phyloP scores from a whole-genome alignment of 1,140 invertebrate species.

The Eupristina koningsbergeri region DNA sequence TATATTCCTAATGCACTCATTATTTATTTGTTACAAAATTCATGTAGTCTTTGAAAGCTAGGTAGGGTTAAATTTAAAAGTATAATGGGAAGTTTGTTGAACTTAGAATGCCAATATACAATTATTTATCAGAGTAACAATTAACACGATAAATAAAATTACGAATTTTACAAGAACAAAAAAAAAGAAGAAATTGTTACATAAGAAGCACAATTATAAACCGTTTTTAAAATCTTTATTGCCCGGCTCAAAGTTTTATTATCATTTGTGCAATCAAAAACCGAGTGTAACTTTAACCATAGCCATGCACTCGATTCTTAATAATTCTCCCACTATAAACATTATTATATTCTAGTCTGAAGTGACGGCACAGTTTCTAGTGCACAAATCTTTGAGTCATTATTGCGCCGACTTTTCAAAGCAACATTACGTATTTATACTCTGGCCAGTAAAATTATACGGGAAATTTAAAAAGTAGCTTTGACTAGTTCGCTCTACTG shows the following conservation, averaged over 20 bases:
- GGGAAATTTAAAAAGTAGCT: neutral
- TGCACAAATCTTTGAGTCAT: neutral
- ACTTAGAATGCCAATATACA: neutral
- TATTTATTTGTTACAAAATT: neutral
- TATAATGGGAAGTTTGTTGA: neutral
- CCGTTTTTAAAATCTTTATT: neutral
- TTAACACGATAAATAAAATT: neutral
- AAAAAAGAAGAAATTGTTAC: neutral
- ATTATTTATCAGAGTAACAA: neutral
- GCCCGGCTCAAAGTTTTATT: neutral
- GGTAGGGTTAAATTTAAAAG: neutral
- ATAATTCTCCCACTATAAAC: neutral
- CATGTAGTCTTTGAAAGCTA: neutral
- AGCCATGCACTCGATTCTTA: neutral
- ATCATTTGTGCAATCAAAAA: neutral
- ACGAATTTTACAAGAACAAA: too few species aligned
- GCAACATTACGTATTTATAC: conserved; percentile 6
- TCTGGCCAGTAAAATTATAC: neutral
- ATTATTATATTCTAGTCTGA: neutral
- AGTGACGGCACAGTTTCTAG: conserved; percentile 22
- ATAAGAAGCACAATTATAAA: neutral
- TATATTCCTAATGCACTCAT: neutral
- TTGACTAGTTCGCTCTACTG: neutral
- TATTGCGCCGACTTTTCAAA: neutral
- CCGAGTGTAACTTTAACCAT: neutral